Evolutionary conservation across 2,113 vertebrate species (phyloP).

Genomic region (Syngnathoides biaculeatus): DNA sequence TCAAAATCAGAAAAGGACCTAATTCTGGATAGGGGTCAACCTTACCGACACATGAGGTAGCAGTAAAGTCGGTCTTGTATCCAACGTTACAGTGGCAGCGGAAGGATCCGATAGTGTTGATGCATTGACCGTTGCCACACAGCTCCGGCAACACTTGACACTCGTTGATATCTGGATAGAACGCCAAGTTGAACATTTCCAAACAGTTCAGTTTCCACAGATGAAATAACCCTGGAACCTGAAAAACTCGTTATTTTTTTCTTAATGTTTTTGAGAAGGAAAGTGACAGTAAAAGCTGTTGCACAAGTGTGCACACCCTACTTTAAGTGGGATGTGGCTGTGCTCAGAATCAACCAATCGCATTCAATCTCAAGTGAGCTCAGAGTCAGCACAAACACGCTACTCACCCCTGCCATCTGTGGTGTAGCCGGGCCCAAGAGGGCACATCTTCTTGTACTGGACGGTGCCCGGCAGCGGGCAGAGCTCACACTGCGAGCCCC

Average conservation of each 20-base stretch:
- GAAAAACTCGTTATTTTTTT: too few species aligned
- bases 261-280: too few species aligned
- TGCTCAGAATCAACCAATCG: background rate
- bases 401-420: constrained; percentile 83
- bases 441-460: constrained; percentile 90
- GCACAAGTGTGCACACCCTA: background rate
- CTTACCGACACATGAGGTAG: constrained; percentile 85
- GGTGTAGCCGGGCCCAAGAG: constrained; percentile 86
- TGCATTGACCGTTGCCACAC: constrained; percentile 86
- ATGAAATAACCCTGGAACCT: too few species aligned
- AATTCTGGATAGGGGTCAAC: background rate
- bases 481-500: constrained; percentile 87
- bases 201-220: too few species aligned
- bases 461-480: constrained; percentile 88
- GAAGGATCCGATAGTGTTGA: constrained; percentile 92
- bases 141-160: constrained; percentile 84
- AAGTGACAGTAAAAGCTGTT: too few species aligned
- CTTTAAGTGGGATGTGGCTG: background rate
- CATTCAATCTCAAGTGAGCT: too few species aligned
- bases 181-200: too few species aligned
- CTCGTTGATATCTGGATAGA: constrained; percentile 85
- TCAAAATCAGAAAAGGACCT: background rate
- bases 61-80: constrained; percentile 77
- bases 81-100: constrained; percentile 86
- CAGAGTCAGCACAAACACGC: too few species aligned